A percentile compares a stretch with the other conserved stretches of the same genome.
Evolutionary conservation across 2,888 invertebrate genomes (phyloP).

Genomic region (Danaus chrysippus): DNA sequence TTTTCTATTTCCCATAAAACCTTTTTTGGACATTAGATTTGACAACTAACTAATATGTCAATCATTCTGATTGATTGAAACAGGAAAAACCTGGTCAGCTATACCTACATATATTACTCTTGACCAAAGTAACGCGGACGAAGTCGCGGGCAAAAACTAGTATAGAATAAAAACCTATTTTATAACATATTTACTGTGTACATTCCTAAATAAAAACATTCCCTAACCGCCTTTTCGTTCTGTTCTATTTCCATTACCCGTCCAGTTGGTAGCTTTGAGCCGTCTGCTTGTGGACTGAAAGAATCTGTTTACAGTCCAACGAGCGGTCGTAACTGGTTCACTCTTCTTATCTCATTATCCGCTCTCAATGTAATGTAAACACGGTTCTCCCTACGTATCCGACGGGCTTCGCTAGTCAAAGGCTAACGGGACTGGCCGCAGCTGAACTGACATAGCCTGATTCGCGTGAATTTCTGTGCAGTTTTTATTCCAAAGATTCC

Average conservation of each 20-base stretch:
- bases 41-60: too few relatives aligned
- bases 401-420: slow-evolving; percentile 18
- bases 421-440: slow-evolving; percentile 23
- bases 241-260: slow-evolving; percentile 20
- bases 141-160: too few relatives aligned
- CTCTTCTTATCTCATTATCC: slow-evolving; percentile 23
- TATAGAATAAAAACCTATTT: too few relatives aligned
- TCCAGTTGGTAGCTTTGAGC: slow-evolving; percentile 18
- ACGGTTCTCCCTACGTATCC: slow-evolving; percentile 16
- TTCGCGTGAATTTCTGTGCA: slow-evolving; percentile 21
- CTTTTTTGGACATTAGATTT: too few relatives aligned
- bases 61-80: too few relatives aligned
- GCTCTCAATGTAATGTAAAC: slow-evolving; percentile 28
- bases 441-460: slow-evolving; percentile 19
- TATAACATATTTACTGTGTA: too few relatives aligned
- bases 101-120: too few relatives aligned
- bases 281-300: slow-evolving; percentile 16
- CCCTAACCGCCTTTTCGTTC: slow-evolving; percentile 11
- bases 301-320: slow-evolving; percentile 20
- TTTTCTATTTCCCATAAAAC: too few relatives aligned
- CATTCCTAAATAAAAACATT: too few relatives aligned
- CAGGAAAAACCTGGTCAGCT: too few relatives aligned
- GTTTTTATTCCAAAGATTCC: slow-evolving; percentile 20
- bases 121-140: too few relatives aligned
- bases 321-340: slow-evolving; percentile 13